phyloP scores from a whole-genome alignment of 1,140 invertebrate genomes.

The Plectus sambesii region DNA sequence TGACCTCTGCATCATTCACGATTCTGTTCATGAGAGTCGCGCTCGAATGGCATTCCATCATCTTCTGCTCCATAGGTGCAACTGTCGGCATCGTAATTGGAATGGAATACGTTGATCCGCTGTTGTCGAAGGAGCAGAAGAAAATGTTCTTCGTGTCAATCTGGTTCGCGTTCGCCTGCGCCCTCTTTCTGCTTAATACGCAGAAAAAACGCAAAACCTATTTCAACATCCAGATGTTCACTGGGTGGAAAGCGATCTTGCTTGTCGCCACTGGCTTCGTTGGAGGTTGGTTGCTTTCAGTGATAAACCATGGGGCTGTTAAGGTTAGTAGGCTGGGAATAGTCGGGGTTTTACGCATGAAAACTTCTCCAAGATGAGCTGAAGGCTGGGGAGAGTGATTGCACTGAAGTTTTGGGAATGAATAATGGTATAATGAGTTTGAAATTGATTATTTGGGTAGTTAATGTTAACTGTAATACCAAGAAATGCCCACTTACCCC shows the following conservation, averaged over 20 bases:
- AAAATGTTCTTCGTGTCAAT: conserved; percentile 42
- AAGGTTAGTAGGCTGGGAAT: no score
- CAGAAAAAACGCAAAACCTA: conserved; percentile 33
- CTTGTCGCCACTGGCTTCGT: conserved; percentile 33
- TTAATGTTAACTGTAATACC: no score
- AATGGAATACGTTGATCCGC: conserved; percentile 18
- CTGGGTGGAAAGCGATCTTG: conserved; percentile 27
- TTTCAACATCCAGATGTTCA: conserved; percentile 26
- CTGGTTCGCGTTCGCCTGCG: conserved; percentile 40
- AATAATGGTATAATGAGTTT: no score
- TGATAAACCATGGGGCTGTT: no score
- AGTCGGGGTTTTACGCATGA: no score
- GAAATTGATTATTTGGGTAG: no score
- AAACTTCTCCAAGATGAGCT: no score
- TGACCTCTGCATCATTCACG: conserved; percentile 26
- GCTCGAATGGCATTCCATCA: conserved; percentile 22
- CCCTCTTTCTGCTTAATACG: conserved; percentile 33
- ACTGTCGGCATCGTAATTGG: conserved; percentile 19
- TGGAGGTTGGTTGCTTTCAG: no score
- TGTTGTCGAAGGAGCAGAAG: conserved; percentile 21
- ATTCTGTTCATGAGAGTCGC: conserved; percentile 25
- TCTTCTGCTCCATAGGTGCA: conserved; percentile 20
- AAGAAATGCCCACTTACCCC: no score
- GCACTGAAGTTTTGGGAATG: no score
- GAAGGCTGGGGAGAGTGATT: no score